A percentile compares a stretch with the other conserved stretches of the same genome.
Evolutionary conservation across 2,888 invertebrate genomes (phyloP).

Genomic region (Leucoma salicis): DNA sequence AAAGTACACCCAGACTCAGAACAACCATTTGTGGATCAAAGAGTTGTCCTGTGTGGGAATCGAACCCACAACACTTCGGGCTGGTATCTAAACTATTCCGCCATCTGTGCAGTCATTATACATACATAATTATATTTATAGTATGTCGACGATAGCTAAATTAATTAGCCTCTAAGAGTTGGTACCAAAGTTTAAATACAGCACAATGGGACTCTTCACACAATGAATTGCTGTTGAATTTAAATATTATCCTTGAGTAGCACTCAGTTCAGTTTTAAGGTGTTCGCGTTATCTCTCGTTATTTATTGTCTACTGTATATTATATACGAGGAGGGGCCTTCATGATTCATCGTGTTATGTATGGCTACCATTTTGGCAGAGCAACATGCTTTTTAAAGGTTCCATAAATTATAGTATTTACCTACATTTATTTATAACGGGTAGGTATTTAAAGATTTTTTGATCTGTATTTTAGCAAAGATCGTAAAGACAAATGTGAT

Average conservation of each 20-base stretch:
- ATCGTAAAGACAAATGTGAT: no score
- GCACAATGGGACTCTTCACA: slow-evolving; percentile 16
- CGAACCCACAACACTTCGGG: no score
- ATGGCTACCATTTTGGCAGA: slow-evolving; percentile 21
- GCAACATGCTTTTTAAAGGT: slow-evolving; percentile 8
- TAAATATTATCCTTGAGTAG: slow-evolving; percentile 64
- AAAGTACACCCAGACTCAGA: no score
- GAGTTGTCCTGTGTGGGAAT: no score
- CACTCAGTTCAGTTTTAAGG: slow-evolving; percentile 47
- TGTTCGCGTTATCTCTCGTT: slow-evolving; percentile 39
- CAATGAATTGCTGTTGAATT: slow-evolving; percentile 51
- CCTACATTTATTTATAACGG: background rate
- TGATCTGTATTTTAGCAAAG: no score
- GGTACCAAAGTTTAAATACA: background rate
- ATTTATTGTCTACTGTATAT: slow-evolving; percentile 38
- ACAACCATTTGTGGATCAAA: no score
- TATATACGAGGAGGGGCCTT: slow-evolving; percentile 33
- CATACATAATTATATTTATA: no score
- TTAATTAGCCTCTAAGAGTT: no score
- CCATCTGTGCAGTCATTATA: no score
- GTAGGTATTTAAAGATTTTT: background rate
- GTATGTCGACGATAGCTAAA: no score
- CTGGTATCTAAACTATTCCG: no score
- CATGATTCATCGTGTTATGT: slow-evolving; percentile 32
- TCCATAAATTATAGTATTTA: background rate